Evolutionary conservation across 2,797 vertebrate species (phyloP).

Genomic region (Parotocinclus haroldoi): DNA sequence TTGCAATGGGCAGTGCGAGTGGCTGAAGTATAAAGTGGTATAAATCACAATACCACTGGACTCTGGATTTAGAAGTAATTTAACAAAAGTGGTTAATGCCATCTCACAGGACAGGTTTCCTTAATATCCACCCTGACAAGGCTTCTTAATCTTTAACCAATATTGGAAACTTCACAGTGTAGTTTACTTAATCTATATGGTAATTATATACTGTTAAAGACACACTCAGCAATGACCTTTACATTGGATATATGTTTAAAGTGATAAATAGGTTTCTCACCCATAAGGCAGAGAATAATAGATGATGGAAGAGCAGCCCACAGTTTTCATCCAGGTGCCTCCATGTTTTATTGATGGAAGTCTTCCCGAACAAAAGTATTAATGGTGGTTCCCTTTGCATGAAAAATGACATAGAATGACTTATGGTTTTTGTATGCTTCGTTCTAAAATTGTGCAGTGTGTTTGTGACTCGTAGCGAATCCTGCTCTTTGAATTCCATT

Average conservation of each 20-base stretch:
- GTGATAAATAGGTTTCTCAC: conserved; percentile 31
- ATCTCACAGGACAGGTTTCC: too few species aligned
- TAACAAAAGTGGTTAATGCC: too few species aligned
- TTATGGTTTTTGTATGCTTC: conserved; percentile 26
- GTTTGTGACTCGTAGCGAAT: conserved; percentile 17
- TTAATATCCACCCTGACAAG: too few species aligned
- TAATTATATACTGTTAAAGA: not conserved
- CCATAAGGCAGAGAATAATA: conserved; percentile 24
- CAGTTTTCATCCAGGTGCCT: conserved; percentile 20
- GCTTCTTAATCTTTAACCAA: too few species aligned
- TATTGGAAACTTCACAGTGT: too few species aligned
- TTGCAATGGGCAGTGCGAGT: too few species aligned
- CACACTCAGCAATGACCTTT: conserved; percentile 11
- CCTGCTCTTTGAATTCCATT: conserved; percentile 66
- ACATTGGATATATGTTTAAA: conserved; percentile 25
- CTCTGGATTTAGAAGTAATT: too few species aligned
- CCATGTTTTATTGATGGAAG: conserved; percentile 38
- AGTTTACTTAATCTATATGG: too few species aligned
- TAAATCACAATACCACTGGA: too few species aligned
- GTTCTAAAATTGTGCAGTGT: conserved; percentile 23
- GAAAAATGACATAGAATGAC: conserved; percentile 24
- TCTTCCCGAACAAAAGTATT: conserved; percentile 26
- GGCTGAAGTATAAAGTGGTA: too few species aligned
- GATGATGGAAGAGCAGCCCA: conserved; percentile 9
- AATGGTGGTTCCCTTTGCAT: conserved; percentile 14